These are phyloP conservation scores for Anneissia japonica DNA, from an alignment of 35 echinoderm and acorn worm species.

Conservation along the genomic window DNA sequence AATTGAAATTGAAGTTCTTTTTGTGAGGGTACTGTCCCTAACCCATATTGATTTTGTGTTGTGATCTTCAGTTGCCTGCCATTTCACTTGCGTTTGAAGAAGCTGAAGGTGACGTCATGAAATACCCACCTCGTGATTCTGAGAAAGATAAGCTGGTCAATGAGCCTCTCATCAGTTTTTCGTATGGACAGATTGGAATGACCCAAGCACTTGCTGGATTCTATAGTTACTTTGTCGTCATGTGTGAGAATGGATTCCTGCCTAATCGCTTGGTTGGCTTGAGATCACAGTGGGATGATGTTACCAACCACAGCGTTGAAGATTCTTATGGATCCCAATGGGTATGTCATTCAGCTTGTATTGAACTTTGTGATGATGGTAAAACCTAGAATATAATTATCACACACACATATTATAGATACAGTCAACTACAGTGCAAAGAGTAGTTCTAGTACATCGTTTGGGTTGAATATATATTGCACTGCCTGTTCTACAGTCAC, in stretches of 20 bases:
- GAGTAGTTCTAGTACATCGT: no score
- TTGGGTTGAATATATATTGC: no score
- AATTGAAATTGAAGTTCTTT: no score
- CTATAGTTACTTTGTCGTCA: conserved; percentile 94
- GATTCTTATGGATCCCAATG: conserved; percentile 95
- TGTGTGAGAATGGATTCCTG: conserved; percentile 96
- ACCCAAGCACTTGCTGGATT: conserved; percentile 93
- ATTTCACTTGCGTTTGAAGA: conserved; percentile 97
- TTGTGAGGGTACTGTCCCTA: no score
- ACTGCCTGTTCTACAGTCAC: no score
- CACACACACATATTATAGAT: no score
- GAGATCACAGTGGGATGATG: conserved; percentile 68
- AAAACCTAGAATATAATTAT: no score
- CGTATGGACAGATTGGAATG: conserved; percentile 54
- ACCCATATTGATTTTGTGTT: no score
- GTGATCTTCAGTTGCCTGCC: conserved; percentile 80
- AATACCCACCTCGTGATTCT: conserved; percentile 89
- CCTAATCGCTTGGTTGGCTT: conserved; percentile 57
- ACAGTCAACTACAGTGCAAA: no score
- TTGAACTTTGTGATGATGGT: no score
- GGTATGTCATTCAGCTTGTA: conserved; percentile 80
- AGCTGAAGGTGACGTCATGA: conserved; percentile 99
- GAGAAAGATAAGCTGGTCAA: conserved; percentile 86
- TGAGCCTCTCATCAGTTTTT: conserved; percentile 33
- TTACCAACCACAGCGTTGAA: conserved; percentile 50